Evolutionary conservation across 1,140 invertebrate genomes (phyloP).

Genomic region (Calliphora vicina): DNA sequence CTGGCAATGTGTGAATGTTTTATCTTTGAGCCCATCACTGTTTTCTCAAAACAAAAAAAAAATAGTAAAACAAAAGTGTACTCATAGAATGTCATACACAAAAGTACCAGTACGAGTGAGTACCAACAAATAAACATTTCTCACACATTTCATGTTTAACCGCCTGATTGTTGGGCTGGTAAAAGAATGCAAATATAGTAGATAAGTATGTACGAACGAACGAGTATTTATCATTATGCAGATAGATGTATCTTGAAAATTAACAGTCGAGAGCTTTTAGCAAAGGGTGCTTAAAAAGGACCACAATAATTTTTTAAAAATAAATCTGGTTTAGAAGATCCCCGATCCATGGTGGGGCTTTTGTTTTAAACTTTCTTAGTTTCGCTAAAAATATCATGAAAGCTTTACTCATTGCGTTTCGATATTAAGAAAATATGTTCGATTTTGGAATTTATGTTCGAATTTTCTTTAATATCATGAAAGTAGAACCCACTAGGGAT

Average conservation of each 20-base stretch:
- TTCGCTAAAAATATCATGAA: too few species aligned
- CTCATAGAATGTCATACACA: background rate
- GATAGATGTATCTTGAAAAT: background rate
- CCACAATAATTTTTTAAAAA: too few species aligned
- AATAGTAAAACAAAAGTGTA: background rate
- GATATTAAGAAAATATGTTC: too few species aligned
- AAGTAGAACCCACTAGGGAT: too few species aligned
- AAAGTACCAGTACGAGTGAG: background rate
- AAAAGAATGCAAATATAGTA: background rate
- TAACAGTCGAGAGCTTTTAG: background rate
- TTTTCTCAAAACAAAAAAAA: background rate
- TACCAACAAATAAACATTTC: background rate
- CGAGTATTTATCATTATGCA: background rate
- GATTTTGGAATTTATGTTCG: too few species aligned
- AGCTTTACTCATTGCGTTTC: too few species aligned
- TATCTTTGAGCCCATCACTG: background rate
- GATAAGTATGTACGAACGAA: too few species aligned
- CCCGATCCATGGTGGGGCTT: too few species aligned
- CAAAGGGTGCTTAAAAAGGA: too few species aligned
- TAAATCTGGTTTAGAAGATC: too few species aligned
- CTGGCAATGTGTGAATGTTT: background rate
- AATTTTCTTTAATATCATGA: too few species aligned
- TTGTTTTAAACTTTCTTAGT: too few species aligned
- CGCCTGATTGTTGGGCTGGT: background rate
- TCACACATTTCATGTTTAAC: constrained; percentile 9